Evolutionary conservation across 2,888 invertebrate species (phyloP).

Genomic region (Oscheius sp.): DNA sequence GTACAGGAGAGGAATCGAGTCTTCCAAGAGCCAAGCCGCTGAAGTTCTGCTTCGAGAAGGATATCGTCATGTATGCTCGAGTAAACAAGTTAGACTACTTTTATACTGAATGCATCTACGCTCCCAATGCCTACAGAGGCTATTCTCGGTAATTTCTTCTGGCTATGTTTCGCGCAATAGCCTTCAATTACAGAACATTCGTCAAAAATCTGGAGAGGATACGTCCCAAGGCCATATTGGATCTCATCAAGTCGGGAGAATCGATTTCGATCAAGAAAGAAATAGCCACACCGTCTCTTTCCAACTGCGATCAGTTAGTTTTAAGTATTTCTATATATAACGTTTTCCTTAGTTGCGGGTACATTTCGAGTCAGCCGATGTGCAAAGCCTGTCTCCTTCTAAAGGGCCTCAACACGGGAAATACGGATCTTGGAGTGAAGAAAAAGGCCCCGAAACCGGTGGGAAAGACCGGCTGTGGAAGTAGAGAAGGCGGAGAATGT

Average conservation of each 20-base stretch:
- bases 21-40: constrained; percentile 69
- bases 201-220: constrained; percentile 95
- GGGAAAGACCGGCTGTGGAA: not conserved
- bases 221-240: constrained; percentile 80
- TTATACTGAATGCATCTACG: constrained; percentile 97
- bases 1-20: constrained; percentile 65
- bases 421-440: constrained; percentile 32
- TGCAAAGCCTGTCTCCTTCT: constrained; percentile 96
- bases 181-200: constrained; percentile 48
- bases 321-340: not conserved
- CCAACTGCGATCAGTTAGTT: constrained; percentile 51
- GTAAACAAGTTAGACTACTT: constrained; percentile 95
- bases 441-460: constrained; percentile 6
- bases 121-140: constrained; percentile 91
- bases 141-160: constrained; percentile 78
- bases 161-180: not conserved
- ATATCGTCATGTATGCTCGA: constrained; percentile 91
- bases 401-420: constrained; percentile 85
- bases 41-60: constrained; percentile 93
- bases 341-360: constrained; percentile 82
- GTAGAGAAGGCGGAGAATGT: not conserved
- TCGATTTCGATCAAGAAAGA: constrained; percentile 85
- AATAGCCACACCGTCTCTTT: constrained; percentile 82
- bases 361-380: constrained; percentile 86
- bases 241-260: constrained; percentile 77